These are phyloP conservation scores for Torymus tubicola DNA, from an alignment of 2,888 invertebrate species.

Conservation along the genomic window DNA sequence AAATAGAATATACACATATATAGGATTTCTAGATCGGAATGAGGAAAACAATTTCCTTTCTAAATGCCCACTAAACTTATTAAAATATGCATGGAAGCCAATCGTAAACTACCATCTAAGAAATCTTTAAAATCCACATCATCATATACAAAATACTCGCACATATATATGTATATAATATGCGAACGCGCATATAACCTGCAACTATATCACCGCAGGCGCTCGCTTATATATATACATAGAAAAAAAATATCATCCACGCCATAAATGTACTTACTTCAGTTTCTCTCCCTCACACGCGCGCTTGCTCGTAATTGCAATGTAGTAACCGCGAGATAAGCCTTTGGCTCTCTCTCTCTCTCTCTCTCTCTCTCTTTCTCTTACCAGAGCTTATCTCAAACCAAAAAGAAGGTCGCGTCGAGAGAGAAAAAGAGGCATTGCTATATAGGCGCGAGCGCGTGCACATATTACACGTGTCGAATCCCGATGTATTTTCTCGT, in stretches of 20 bases:
- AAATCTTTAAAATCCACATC: background rate
- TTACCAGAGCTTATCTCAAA: constrained; percentile 21
- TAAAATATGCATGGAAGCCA: background rate
- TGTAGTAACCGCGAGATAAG: constrained; percentile 45
- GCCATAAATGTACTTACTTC: constrained; percentile 7
- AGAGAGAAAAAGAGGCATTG: constrained; percentile 2
- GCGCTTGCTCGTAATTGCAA: constrained; percentile 44
- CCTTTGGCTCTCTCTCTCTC: too few relatives aligned
- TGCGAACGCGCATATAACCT: too few relatives aligned
- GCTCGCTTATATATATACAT: too few relatives aligned
- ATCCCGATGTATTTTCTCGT: constrained; percentile 45
- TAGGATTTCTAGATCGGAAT: too few relatives aligned
- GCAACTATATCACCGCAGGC: too few relatives aligned
- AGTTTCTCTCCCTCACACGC: constrained; percentile 20
- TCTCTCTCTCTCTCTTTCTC: too few relatives aligned
- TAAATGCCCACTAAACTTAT: too few relatives aligned
- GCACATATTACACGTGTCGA: constrained; percentile 46
- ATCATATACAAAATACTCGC: too few relatives aligned
- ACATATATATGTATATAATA: too few relatives aligned
- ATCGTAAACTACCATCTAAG: constrained; percentile 3
- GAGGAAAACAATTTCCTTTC: too few relatives aligned
- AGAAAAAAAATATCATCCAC: background rate
- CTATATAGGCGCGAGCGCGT: constrained; percentile 4
- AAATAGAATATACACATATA: too few relatives aligned
- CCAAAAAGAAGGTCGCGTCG: constrained; percentile 23